Percentiles rank a stretch among this genome's conserved stretches.
These are phyloP conservation scores for Platysteira castanea DNA, from an alignment of 2,113 vertebrate genomes.

Conservation along the genomic window DNA sequence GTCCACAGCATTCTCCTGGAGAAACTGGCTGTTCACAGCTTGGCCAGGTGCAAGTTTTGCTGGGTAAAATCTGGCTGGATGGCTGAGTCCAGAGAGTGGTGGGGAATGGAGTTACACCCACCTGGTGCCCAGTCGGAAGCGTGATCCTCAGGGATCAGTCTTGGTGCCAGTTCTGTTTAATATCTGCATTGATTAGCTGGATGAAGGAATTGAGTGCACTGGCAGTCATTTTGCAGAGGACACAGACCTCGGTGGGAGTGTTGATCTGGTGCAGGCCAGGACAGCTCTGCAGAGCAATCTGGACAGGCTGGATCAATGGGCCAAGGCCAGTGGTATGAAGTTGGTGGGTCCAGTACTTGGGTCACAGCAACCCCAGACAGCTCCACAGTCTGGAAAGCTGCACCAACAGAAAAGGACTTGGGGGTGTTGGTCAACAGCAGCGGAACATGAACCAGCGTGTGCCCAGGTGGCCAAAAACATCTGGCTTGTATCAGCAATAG, in stretches of 20 bases:
- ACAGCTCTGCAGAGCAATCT: background rate
- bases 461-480: background rate
- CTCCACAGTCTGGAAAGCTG: background rate
- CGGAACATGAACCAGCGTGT: background rate
- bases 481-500: background rate
- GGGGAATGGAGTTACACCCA: background rate
- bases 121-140: background rate
- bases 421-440: background rate
- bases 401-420: background rate
- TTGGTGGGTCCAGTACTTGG: background rate
- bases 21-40: background rate
- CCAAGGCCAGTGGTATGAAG: background rate
- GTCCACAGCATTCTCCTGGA: background rate
- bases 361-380: background rate
- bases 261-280: background rate
- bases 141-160: background rate
- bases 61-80: background rate
- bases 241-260: background rate
- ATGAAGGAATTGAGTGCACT: background rate
- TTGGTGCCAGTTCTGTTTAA: background rate
- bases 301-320: background rate
- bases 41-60: background rate
- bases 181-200: background rate
- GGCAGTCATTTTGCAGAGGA: background rate
- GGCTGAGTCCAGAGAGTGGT: background rate